Evolutionary conservation across 2,888 invertebrate species (phyloP).

Genomic region (Acholoe squamosa): DNA sequence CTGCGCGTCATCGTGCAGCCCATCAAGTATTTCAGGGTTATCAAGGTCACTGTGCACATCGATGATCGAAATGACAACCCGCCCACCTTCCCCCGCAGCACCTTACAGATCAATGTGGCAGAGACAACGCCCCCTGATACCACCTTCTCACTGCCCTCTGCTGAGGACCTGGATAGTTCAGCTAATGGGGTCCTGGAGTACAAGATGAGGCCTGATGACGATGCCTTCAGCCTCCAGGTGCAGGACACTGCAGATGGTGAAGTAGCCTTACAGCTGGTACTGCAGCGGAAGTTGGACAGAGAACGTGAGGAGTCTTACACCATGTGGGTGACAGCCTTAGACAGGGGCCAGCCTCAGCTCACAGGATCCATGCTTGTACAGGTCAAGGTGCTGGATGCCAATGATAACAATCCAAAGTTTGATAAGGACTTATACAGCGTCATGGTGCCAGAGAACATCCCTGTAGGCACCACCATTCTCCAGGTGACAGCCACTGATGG

Average conservation of each 20-base stretch:
- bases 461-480: conserved; percentile 65
- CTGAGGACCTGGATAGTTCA: conserved; percentile 69
- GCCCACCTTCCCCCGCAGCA: conserved; percentile 73
- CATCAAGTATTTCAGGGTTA: conserved; percentile 70
- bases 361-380: conserved; percentile 66
- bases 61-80: conserved; percentile 80
- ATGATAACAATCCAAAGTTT: conserved; percentile 77
- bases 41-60: conserved; percentile 76
- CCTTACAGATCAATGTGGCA: conserved; percentile 58
- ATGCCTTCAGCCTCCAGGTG: conserved; percentile 65
- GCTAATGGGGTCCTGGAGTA: conserved; percentile 66
- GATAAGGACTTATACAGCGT: conserved; percentile 62
- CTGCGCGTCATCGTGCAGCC: conserved; percentile 68
- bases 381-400: conserved; percentile 68
- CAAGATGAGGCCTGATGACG: conserved; percentile 51
- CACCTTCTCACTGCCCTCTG: conserved; percentile 66
- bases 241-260: conserved; percentile 66
- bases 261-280: conserved; percentile 66
- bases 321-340: conserved; percentile 66
- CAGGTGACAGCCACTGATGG: conserved; percentile 66
- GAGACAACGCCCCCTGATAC: conserved; percentile 67
- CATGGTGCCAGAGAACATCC: conserved; percentile 65
- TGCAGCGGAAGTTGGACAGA: conserved; percentile 66
- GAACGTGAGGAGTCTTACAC: conserved; percentile 65
- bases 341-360: conserved; percentile 68